A percentile compares a stretch with the other conserved stretches of the same genome.
phyloP scores from a whole-genome alignment of 2,888 invertebrate genomes.

The Drosophila colorata region DNA sequence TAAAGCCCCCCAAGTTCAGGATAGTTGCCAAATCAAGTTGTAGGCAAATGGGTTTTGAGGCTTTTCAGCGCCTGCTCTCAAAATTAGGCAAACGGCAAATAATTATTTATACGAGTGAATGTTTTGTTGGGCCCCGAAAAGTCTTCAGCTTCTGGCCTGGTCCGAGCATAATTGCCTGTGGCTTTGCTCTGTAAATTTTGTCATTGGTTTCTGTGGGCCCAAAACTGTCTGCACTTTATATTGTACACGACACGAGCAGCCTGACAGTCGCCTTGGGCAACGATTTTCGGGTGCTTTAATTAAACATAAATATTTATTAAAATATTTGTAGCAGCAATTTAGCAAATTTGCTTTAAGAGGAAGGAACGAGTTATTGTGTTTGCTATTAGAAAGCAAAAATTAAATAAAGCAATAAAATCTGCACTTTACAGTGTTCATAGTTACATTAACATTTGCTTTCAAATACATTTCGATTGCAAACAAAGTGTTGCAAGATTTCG shows the following conservation, averaged over 20 bases:
- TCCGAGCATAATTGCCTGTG: slow-evolving; percentile 54
- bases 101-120: slow-evolving; percentile 60
- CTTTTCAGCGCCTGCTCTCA: slow-evolving; percentile 33
- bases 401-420: too few relatives aligned
- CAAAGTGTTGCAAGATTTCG: too few relatives aligned
- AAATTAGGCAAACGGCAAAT: slow-evolving; percentile 64
- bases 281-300: slow-evolving; percentile 21
- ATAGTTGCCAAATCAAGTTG: slow-evolving; percentile 46
- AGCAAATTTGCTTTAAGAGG: background rate
- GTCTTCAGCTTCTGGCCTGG: slow-evolving; percentile 3
- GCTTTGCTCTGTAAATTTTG: slow-evolving; percentile 43
- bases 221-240: slow-evolving; percentile 9
- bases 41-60: slow-evolving; percentile 59
- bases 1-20: slow-evolving; percentile 18
- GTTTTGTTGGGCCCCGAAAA: slow-evolving; percentile 10
- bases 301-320: slow-evolving; percentile 22
- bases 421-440: too few relatives aligned
- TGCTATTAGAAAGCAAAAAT: background rate
- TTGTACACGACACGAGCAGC: background rate
- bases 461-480: too few relatives aligned
- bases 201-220: slow-evolving; percentile 27
- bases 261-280: slow-evolving; percentile 9
- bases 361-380: background rate
- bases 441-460: too few relatives aligned
- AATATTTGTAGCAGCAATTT: background rate